Base-by-base conservation (phyloP, 2,113 vertebrate species). In the Eolophus roseicapilla region DNA sequence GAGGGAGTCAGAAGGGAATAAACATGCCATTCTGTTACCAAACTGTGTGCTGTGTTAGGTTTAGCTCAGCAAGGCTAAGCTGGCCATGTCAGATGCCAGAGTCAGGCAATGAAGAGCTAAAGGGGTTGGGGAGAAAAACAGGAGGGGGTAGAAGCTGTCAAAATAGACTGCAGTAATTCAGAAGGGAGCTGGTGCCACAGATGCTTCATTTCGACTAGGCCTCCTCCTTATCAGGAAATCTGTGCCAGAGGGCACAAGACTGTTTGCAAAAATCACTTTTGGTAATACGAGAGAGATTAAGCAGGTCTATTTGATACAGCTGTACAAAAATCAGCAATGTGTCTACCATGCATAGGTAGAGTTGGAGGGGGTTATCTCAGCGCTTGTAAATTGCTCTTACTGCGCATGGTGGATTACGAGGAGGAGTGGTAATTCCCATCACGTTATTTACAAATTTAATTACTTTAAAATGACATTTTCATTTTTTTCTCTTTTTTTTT, bases 11-110 rank as follows among this genome's bases (percentile, higher is more conserved):
- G 98, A 97, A 98, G 98, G 98, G 98, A 99, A 98, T 98, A 98
- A 97, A 97, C 98, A 97, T 98, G 98, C 97, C 97, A 98, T 97
- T 98, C 98, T 99, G 98, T 99, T 98, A 98, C 98, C 98, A 98
- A 98, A 98, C 98, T 98, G 88, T 96, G 96, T 88, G 94, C 95
- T 94, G 39, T 90, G 95, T 97, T 97, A 95, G 94, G 97, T 96
- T 97, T 95, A 97, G 95, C 97, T 98, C 96, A 90, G 94, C 39
- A 81, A 97, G 96, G 97, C 97, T 97, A 96, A 97, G 94, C 97
- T 97, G 97, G 97, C 97, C 97, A 92, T 97, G 97, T 98, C 97
- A 98, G 97, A 97, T 98, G 97, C 97, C 97, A 95, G 96, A 98
- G 88, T 93, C 97, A 92, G 96, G 97, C 95, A 94, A 95, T 65